Evolutionary conservation across 2,113 vertebrate species (phyloP), one percentile per base, ranked within the genome.

Genomic region (Carollia perspicillata): DNA sequence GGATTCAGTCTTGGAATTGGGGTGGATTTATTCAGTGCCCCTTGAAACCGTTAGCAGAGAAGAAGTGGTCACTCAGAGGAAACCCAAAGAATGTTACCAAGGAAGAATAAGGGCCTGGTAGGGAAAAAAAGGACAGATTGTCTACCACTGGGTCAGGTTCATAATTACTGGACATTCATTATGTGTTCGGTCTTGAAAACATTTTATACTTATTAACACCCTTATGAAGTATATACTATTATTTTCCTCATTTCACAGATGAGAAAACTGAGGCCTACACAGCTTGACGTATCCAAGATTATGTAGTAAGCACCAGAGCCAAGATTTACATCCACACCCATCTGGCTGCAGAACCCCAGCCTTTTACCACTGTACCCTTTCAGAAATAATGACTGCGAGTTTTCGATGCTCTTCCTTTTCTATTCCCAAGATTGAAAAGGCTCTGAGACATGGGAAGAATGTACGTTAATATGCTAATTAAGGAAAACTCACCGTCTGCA

Each of bases 381-480:
- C 33, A 90, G 37, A 79, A 37, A 33, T 16, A 23, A 1, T 23
- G 84, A 28, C 5, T 55, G 44, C n/a, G 26, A 35, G 33, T 22
- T 83, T 89, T 35, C 49, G 22, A 71, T 86, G 18, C 55, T 26
- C 14, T 60, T 37, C 5, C 23, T 85, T 47, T 84, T 90, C 40
- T 94, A 0, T 85, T 51, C 20, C 42, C 20, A 51, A 65, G 37
- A 84, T 3, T 58, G 60, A 77, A 75, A 71, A 87, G 75, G 18
- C 30, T 66, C 69, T 66, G 44, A 77, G 51, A 22, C 13, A 4
- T 13, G 5, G 14, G 22, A 93, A 88, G 51, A 71, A 58, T 55
- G 44, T 30, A 18, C 47, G 53, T 83, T 96, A 86, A 37, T 53
- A 58, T 77, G 84, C 71, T 92, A 95, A 94, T 95, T 95, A 96